Base-by-base conservation (phyloP, 1,140 invertebrate genomes). In the Bombus impatiens region DNA sequence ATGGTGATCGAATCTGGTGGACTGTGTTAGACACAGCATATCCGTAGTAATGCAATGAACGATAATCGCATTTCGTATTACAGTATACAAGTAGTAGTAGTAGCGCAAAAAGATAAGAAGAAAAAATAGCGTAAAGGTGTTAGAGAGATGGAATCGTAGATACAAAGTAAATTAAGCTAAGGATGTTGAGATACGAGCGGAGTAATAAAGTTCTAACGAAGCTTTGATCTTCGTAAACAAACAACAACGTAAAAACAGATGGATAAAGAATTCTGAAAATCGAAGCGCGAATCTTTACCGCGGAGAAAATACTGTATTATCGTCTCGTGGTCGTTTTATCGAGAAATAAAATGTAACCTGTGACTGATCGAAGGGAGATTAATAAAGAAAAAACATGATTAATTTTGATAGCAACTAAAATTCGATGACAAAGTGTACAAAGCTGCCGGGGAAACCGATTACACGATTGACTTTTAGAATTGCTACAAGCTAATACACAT, bases 391-490 rank as follows among this genome's bases (percentile, higher is more conserved):
- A 84, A 28, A 42, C 32, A 47, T 32, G 65, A 84, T n/a, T 84
- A 70, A 84, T 57, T 53, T 42, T 44, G 42, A 68, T 77, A 22
- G 15, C 53, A 35, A 18, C 1, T 9, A 35, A 18, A 47, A 78
- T 57, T 70, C n/a, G 22, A n/a, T 13, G 62, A 42, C 47, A 67
- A 53, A n/a, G 76, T n/a, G 62, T 32, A 84, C 47, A 84, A 78
- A 84, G n/a, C 44, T 22, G 28, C n/a, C 62, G 13, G 22, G 57
- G 35, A n/a, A 42, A 62, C 74, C 28, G 32, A 84, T 84, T 84
- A 70, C 62, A 28, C 75, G 13, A 84, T 84, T 78, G 75, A 68
- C 75, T 40, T 84, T 84, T n/a, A 37, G 75, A 78, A 84, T 53
- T 70, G 74, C 32, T 35, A 42, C 67, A 28, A 83, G n/a, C 81